phyloP scores from a whole-genome alignment of 2,113 vertebrate genomes.

The Aramus guarauna region DNA sequence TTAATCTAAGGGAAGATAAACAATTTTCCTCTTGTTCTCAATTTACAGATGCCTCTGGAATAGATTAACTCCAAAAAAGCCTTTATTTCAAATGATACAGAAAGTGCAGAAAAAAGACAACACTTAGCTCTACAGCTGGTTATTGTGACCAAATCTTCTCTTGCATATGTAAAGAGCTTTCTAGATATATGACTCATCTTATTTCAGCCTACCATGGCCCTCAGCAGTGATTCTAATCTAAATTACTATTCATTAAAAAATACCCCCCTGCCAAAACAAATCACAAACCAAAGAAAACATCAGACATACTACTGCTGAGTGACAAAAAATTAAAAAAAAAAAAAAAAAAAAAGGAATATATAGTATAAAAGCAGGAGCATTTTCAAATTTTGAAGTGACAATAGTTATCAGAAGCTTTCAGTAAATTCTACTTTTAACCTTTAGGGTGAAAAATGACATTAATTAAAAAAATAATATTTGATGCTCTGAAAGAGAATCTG shows the following conservation, averaged over 20 bases:
- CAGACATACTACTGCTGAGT: background rate
- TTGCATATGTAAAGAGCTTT: background rate
- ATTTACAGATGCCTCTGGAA: background rate
- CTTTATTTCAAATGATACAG: background rate
- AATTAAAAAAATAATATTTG: background rate
- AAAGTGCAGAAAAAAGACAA: background rate
- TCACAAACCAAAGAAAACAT: background rate
- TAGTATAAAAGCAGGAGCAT: background rate
- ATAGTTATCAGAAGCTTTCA: background rate
- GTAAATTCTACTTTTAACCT: background rate
- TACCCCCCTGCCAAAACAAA: background rate
- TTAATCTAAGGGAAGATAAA: background rate
- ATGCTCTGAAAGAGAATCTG: background rate
- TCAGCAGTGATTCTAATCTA: background rate
- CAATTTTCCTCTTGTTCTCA: background rate
- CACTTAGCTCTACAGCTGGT: background rate
- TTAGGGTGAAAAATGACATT: background rate
- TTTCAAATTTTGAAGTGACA: background rate
- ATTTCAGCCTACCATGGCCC: background rate
- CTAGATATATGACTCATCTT: background rate
- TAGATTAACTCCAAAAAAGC: background rate
- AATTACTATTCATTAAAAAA: background rate
- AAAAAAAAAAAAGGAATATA: background rate
- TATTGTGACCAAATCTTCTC: background rate
- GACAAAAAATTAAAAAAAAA: background rate